Percentiles rank a stretch among this genome's conserved stretches.
Conservation (phyloP, 2,113 vertebrate genomes). For the Gallinago media region DNA sequence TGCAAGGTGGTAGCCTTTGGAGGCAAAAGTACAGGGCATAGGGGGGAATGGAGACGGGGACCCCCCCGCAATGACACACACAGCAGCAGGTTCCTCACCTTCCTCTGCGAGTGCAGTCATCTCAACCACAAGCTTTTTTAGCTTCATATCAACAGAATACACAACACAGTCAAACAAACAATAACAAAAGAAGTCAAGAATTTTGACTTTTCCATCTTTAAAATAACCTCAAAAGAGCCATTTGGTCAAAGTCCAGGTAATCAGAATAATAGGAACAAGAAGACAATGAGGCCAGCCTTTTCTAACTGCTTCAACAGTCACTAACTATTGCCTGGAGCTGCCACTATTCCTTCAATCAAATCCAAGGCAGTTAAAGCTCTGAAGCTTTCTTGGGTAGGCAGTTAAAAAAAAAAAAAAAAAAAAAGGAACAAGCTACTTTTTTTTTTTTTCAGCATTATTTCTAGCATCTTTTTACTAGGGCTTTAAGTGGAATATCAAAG, state of each 20-base stretch:
- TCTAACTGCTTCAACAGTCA: neutral
- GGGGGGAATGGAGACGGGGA: neutral
- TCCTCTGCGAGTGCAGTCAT: neutral
- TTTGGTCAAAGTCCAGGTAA: neutral
- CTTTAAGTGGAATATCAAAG: neutral
- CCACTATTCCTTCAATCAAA: neutral
- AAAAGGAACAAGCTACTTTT: neutral
- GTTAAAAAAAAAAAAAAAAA: neutral
- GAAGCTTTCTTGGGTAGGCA: neutral
- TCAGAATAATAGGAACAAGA: neutral
- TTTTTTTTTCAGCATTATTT: neutral
- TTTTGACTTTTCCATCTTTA: neutral
- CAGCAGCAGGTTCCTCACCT: neutral
- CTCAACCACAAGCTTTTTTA: neutral
- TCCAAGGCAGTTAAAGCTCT: neutral
- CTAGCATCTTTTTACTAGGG: conserved; percentile 1
- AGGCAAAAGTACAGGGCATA: neutral
- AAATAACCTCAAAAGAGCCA: neutral
- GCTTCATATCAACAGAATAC: neutral
- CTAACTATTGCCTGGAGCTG: neutral
- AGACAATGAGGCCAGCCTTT: neutral
- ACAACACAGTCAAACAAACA: neutral
- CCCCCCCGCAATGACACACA: no score
- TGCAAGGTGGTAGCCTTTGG: neutral
- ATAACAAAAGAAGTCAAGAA: neutral